Base-by-base conservation (phyloP, 2,888 invertebrate genomes). In the Pyrochroa serraticornis region DNA sequence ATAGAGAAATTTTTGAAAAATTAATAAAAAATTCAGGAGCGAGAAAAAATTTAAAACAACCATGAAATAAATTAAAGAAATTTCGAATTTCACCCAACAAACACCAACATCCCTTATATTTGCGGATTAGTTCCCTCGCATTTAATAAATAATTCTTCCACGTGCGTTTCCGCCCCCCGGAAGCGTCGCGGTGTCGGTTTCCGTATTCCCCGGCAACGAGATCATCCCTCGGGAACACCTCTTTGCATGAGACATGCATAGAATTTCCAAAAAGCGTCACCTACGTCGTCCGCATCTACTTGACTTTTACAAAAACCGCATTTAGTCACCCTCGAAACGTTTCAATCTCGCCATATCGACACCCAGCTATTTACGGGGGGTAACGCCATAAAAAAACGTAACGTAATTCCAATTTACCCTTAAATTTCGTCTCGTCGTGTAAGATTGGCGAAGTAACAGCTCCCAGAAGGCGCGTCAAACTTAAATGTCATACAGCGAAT, bases 391-490 rank as follows among this genome's bases (percentile, higher is more conserved):
- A 73, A 73, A n/a, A 69, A 64, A 70, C 70, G 70, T 69, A 73
- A 72, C 67, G 70, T n/a, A n/a, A n/a, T 74, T 75, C 73, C 76
- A 75, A 76, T 76, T 75, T 73, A 73, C 74, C 73, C 76, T 74
- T 71, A 75, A 75, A 75, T 73, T 73, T 61, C 64, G 68, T 71
- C 68, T 65, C 63, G 67, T 63, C 68, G 63, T 71, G 71, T 74
- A 76, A 77, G 76, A 78, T 78, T 76, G 77, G 77, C 73, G 72
- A 70, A 68, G 72, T 67, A 73, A 78, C 75, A 71, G 76, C 72
- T 75, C 77, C 77, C 76, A 41, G 63, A 73, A 72, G 77, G 70
- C 75, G 71, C 75, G 75, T 77, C 76, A 75, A 70, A 68, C 71
- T 75, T 75, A 75, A 78, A 78, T 78, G 78, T 77, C 78, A 77